A percentile compares a stretch with the other conserved stretches of the same genome.
These are phyloP conservation scores for Thunnus albacares DNA, from an alignment of 2,797 vertebrate genomes.

Conservation along the genomic window DNA sequence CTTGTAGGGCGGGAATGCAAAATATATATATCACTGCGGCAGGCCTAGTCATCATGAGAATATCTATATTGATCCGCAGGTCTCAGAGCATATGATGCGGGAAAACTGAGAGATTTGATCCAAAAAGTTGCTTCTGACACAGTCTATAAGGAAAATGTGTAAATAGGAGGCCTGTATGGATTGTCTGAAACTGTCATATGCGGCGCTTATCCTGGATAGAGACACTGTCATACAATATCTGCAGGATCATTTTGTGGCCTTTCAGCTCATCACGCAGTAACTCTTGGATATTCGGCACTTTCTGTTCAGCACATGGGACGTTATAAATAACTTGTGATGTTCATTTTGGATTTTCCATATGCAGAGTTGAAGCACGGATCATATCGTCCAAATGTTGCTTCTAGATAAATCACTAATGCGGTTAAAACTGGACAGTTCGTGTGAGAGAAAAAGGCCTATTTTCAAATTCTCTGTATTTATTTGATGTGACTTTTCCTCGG, in stretches of 20 bases:
- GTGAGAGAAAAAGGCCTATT: background rate
- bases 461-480: background rate
- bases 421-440: background rate
- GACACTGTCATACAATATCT: background rate
- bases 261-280: constrained; percentile 7
- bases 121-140: background rate
- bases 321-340: constrained; percentile 41
- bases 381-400: constrained; percentile 10
- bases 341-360: constrained; percentile 30
- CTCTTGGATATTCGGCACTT: background rate
- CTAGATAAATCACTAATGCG: background rate
- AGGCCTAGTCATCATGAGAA: background rate
- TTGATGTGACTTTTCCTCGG: background rate
- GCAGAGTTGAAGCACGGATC: background rate
- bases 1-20: background rate
- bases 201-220: background rate
- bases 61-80: background rate
- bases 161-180: background rate
- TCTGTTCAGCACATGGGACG: constrained; percentile 36
- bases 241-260: constrained; percentile 3
- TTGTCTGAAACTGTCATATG: background rate
- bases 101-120: background rate
- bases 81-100: background rate
- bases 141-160: too few relatives aligned
- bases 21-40: background rate